Conservation (phyloP, 1,140 invertebrate species). For the Gerris buenoi region DNA sequence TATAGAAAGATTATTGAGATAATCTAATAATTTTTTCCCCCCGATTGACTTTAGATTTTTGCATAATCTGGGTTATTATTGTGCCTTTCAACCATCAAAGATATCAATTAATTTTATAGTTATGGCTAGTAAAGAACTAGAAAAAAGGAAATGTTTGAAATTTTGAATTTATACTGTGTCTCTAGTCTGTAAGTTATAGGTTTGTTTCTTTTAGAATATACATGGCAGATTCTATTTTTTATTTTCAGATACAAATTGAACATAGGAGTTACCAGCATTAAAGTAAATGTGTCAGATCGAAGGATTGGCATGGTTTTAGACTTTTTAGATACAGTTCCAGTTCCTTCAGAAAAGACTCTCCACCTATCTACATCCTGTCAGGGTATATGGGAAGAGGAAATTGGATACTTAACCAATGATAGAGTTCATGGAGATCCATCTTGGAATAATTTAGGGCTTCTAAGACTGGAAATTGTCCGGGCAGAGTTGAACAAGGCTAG, state of each 20-base stretch:
- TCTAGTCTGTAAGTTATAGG: too few species aligned
- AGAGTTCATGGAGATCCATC: conserved; percentile 25
- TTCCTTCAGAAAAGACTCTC: conserved; percentile 29
- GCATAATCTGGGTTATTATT: too few species aligned
- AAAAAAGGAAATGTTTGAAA: too few species aligned
- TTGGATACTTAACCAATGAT: conserved; percentile 12
- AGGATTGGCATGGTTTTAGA: conserved; percentile 47
- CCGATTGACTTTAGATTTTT: too few species aligned
- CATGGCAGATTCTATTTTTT: too few species aligned
- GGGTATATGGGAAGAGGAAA: not conserved
- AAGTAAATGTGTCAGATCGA: conserved; percentile 62
- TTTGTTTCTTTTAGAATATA: too few species aligned
- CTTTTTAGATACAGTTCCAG: conserved; percentile 51
- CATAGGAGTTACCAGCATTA: conserved; percentile 50
- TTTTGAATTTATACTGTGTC: too few species aligned
- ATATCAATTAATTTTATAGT: too few species aligned
- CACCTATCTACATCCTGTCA: conserved; percentile 17
- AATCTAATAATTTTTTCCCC: too few species aligned
- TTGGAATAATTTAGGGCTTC: conserved; percentile 28
- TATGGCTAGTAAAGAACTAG: too few species aligned
- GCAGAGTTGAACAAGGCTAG: conserved; percentile 21
- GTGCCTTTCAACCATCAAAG: too few species aligned
- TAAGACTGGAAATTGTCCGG: conserved; percentile 33
- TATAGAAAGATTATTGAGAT: too few species aligned
- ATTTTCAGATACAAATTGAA: conserved; percentile 63